These are phyloP conservation scores for Syngnathus typhle DNA, from an alignment of 2,113 vertebrate genomes.

Conservation along the genomic window DNA sequence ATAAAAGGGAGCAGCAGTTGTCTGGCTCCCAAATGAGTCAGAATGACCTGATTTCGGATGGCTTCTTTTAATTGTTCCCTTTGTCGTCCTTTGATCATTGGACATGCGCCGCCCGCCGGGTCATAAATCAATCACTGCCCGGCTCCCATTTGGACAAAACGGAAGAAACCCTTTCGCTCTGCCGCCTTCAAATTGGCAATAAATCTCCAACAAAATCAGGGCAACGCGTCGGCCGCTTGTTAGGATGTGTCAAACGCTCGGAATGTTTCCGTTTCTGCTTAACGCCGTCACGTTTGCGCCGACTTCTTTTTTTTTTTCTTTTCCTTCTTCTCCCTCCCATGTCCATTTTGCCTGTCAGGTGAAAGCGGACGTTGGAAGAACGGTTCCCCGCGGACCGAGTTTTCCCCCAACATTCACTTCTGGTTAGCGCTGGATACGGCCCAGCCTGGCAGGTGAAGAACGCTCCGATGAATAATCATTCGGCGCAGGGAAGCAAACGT, in stretches of 20 bases:
- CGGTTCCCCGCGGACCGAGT: not conserved
- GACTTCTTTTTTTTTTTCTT: not conserved
- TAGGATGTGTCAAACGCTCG: not conserved
- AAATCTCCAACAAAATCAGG: not conserved
- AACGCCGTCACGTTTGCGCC: not conserved
- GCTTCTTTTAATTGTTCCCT: too few species aligned
- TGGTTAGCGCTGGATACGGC: not conserved
- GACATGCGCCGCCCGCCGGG: not conserved
- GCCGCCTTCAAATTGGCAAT: not conserved
- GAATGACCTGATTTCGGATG: not conserved
- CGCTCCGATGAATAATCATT: conserved; percentile 9
- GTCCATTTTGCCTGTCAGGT: conserved; percentile 5
- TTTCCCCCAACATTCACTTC: not conserved
- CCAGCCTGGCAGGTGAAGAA: not conserved
- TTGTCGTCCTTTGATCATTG: not conserved
- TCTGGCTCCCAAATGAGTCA: too few species aligned
- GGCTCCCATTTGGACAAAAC: not conserved
- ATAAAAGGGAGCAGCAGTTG: too few species aligned
- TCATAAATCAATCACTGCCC: not conserved
- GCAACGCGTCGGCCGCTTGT: not conserved
- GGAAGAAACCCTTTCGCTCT: not conserved
- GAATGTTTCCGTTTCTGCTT: conserved; percentile 1
- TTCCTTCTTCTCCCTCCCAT: not conserved
- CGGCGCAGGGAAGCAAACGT: conserved; percentile 53
- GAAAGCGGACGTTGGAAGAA: not conserved